Evolutionary conservation across 2,113 vertebrate species (phyloP), one percentile per base, ranked within the genome.

Genomic region (Chionodraco myersi): DNA sequence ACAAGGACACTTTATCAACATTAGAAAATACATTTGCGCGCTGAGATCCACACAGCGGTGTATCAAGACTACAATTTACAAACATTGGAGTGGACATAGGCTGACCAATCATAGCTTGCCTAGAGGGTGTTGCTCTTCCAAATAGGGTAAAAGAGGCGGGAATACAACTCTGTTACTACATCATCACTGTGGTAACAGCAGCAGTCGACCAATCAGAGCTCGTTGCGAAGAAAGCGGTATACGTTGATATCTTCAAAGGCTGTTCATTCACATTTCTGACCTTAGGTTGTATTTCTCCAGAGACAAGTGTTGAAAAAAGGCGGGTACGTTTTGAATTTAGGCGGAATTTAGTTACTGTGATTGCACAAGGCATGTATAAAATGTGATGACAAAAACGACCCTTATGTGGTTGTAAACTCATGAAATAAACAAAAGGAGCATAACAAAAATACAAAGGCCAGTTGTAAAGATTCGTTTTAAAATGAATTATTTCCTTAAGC

Each of bases 11-110:
- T 89, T 89, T 82, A 54, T 79, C 44, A 88, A 86, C 82, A 80
- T 89, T 88, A 68, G 66, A 87, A 82, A 83, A 83, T 68, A 90
- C 93, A 94, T 94, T 94, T 93, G 92, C 94, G 93, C 94, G 94
- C 93, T 94, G 90, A 90, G 92, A 82, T 79, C 84, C 48, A 83
- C 75, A 89, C 87, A 83, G 77, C 78, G 52, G 79, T 30, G 86
- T 90, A 26, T 68, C 72, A 73, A 30, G 80, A 83, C 79, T 86
- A 86, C 64, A 88, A 93, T 93, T 93, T 93, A 94, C 92, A 94
- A 95, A 94, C 92, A 89, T 85, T 87, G 89, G 72, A 9, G 80
- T 83, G 85, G 73, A 58, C 30, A 26, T n/a, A 59, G 70, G 45
- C 69, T 69, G 59, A 41, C 95, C 95, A 96, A 96, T 96, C 91